Evolutionary conservation across 2,888 invertebrate genomes (phyloP).

Genomic region (Cremastinae sp.): DNA sequence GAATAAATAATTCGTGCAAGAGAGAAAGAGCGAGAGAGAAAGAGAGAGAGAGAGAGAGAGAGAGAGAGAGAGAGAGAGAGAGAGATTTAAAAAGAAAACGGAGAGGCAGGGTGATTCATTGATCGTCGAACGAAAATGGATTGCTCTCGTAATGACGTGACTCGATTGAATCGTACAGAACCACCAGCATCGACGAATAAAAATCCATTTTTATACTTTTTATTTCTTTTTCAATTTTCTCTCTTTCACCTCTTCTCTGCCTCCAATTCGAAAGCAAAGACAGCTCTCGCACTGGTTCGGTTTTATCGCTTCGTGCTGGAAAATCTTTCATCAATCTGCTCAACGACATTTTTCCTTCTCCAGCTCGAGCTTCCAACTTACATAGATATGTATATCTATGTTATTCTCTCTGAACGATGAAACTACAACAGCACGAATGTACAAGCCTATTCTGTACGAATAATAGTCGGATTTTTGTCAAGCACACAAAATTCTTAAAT

Average conservation of each 20-base stretch:
- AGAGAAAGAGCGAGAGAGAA: conserved; percentile 52
- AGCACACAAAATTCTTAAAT: too few species aligned
- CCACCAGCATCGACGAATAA: conserved; percentile 39
- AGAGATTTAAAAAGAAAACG: too few species aligned
- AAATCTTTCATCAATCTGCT: conserved; percentile 17
- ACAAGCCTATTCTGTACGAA: too few species aligned
- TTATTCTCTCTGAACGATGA: too few species aligned
- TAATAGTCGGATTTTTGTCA: too few species aligned
- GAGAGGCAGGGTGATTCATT: too few species aligned
- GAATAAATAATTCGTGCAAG: conserved; percentile 59
- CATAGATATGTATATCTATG: too few species aligned
- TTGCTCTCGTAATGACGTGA: conserved; percentile 58
- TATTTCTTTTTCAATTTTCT: conserved; percentile 23
- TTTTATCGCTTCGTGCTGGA: conserved; percentile 18
- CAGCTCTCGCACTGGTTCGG: conserved; percentile 32
- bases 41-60: too few species aligned
- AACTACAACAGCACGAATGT: too few species aligned
- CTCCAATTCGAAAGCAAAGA: conserved; percentile 33
- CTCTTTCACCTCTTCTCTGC: conserved; percentile 7
- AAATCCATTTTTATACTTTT: conserved; percentile 28
- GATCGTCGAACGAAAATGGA: conserved; percentile 62
- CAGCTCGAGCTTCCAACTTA: too few species aligned
- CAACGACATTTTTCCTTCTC: not conserved
- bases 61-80: too few species aligned
- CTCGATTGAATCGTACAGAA: conserved; percentile 57